phyloP scores from a whole-genome alignment of 2,113 vertebrate genomes.

The Cryptotis parvus region DNA sequence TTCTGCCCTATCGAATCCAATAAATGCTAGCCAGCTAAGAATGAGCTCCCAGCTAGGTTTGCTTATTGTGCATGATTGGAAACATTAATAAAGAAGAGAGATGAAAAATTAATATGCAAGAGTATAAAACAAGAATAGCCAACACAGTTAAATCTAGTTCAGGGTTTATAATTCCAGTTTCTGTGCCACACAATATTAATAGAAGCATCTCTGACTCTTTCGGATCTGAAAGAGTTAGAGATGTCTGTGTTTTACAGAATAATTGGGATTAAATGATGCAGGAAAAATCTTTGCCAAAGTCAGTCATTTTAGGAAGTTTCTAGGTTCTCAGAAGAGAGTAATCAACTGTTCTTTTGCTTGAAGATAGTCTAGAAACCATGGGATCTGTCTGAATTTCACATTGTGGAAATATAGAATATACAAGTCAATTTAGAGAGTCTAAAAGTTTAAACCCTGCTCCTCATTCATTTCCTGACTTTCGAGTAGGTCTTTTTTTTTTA shows the following conservation, averaged over 20 bases:
- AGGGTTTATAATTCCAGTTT: constrained; percentile 68
- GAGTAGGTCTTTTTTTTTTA: not conserved
- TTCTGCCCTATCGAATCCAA: not conserved
- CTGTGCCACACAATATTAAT: constrained; percentile 76
- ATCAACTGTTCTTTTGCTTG: constrained; percentile 13
- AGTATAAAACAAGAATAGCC: constrained; percentile 74
- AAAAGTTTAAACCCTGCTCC: not conserved
- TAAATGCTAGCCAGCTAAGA: constrained; percentile 63
- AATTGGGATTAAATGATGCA: not conserved
- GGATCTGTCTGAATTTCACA: not conserved
- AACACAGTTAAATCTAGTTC: constrained; percentile 70
- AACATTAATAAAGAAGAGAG: constrained; percentile 79
- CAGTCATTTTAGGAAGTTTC: constrained; percentile 40
- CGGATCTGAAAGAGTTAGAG: no score
- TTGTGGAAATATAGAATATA: not conserved
- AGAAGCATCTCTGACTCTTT: constrained; percentile 46
- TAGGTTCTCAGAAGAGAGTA: not conserved
- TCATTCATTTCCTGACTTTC: not conserved
- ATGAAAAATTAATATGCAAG: constrained; percentile 75
- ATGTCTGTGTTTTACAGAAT: no score
- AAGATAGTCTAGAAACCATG: not conserved
- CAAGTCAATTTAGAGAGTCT: not conserved
- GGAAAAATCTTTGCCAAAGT: constrained; percentile 32
- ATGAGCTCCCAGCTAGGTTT: constrained; percentile 67
- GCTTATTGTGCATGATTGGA: constrained; percentile 65